Evolutionary conservation across 2,113 vertebrate genomes (phyloP).

Genomic region (Donacobius atricapilla): DNA sequence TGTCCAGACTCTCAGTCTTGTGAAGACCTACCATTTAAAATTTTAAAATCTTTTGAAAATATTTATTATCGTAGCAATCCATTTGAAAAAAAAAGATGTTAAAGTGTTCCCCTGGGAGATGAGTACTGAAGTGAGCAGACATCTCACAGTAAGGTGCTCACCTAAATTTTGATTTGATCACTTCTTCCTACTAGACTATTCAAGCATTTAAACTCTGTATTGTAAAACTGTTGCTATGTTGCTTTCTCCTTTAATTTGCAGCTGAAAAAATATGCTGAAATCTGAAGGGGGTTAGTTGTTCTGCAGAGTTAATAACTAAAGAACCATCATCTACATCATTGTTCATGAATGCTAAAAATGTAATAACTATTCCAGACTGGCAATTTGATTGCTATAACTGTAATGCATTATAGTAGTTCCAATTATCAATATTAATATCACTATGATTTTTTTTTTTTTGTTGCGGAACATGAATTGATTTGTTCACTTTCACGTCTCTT

Average conservation of each 20-base stretch:
- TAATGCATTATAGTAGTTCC: neutral
- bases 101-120: neutral
- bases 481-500: neutral
- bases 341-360: slow-evolving; percentile 3
- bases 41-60: neutral
- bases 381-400: neutral
- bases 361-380: slow-evolving; percentile 4
- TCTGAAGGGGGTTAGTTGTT: neutral
- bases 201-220: neutral
- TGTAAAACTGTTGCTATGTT: neutral
- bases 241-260: neutral
- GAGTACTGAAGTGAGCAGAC: neutral
- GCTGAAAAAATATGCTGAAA: neutral
- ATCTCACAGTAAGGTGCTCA: neutral
- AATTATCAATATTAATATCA: slow-evolving; percentile 17
- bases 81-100: neutral
- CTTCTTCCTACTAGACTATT: neutral
- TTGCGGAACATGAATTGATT: slow-evolving; percentile 1
- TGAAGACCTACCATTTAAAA: neutral
- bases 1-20: neutral
- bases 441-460: neutral
- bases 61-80: neutral
- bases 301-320: neutral
- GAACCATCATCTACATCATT: neutral
- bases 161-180: neutral